A percentile compares a stretch with the other conserved stretches of the same genome.
phyloP scores from a whole-genome alignment of 2,113 vertebrate species.

The Triplophysa siluroides region DNA sequence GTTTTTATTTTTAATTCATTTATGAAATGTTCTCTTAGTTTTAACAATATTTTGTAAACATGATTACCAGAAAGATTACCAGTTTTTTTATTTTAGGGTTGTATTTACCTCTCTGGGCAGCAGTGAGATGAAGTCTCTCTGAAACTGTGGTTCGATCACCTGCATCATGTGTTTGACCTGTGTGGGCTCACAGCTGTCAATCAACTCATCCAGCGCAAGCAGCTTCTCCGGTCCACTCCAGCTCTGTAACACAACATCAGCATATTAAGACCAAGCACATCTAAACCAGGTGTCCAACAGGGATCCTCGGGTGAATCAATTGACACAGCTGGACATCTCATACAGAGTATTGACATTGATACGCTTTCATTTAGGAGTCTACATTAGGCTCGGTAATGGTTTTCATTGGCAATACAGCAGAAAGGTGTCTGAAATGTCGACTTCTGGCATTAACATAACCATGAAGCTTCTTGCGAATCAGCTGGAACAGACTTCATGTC shows the following conservation, averaged over 20 bases:
- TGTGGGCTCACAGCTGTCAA: slow-evolving; percentile 98
- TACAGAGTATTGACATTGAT: background rate
- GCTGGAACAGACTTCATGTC: slow-evolving; percentile 1
- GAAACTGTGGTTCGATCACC: slow-evolving; percentile 99
- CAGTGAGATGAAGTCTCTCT: slow-evolving; percentile 98
- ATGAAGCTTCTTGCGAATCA: slow-evolving; percentile 51
- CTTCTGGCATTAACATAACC: background rate
- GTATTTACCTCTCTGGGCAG: slow-evolving; percentile 95
- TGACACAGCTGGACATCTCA: background rate
- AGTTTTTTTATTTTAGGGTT: background rate
- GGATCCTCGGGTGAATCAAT: background rate
- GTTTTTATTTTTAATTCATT: too few species aligned
- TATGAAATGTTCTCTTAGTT: too few species aligned
- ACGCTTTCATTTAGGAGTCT: background rate
- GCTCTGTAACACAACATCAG: slow-evolving; percentile 70
- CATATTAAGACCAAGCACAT: too few species aligned
- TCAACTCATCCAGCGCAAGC: slow-evolving; percentile 97
- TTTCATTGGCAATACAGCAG: background rate
- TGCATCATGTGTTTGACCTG: slow-evolving; percentile 99
- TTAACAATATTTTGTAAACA: background rate
- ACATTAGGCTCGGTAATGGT: background rate
- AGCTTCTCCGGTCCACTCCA: slow-evolving; percentile 97
- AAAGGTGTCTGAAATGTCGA: background rate
- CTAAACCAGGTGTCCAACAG: background rate
- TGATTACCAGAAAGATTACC: background rate